These are phyloP conservation scores for Thereva nobilitata DNA, from an alignment of 2,888 invertebrate genomes.

Conservation along the genomic window DNA sequence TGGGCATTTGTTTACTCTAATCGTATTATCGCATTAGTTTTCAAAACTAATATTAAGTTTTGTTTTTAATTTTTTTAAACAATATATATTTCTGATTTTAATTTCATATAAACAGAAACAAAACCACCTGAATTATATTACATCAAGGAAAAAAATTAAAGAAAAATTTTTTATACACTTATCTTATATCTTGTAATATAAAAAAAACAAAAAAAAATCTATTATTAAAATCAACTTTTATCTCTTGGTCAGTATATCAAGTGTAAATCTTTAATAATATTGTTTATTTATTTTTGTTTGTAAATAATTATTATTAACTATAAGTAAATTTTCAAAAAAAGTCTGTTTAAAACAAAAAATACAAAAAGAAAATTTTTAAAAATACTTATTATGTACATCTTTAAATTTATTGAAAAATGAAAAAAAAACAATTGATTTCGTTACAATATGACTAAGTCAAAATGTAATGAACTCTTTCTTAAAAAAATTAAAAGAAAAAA, in stretches of 20 bases:
- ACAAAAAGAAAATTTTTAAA: conserved; percentile 8
- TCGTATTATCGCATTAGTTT: too few species aligned
- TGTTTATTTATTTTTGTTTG: conserved; percentile 17
- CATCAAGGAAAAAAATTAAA: too few species aligned
- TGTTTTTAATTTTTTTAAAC: too few species aligned
- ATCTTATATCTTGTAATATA: too few species aligned
- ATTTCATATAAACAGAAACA: too few species aligned
- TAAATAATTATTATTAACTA: conserved; percentile 22
- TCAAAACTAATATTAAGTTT: too few species aligned
- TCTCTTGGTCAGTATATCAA: conserved; percentile 8
- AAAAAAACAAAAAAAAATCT: neutral
- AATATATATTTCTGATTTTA: too few species aligned
- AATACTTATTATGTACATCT: conserved; percentile 22
- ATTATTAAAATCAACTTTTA: neutral
- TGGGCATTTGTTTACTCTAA: too few species aligned
- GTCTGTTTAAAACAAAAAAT: conserved; percentile 29
- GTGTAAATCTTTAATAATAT: neutral
- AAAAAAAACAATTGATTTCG: conserved; percentile 19
- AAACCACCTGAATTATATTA: too few species aligned
- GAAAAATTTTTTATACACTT: too few species aligned
- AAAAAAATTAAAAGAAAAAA: conserved; percentile 29
- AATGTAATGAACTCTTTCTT: conserved; percentile 31
- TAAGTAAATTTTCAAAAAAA: conserved; percentile 1
- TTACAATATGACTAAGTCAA: conserved; percentile 32
- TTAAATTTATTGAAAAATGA: conserved; percentile 22